Evolutionary conservation across 2,113 vertebrate species (phyloP), one percentile per base, ranked within the genome.

Genomic region (Ptilorrhoa leucosticta): DNA sequence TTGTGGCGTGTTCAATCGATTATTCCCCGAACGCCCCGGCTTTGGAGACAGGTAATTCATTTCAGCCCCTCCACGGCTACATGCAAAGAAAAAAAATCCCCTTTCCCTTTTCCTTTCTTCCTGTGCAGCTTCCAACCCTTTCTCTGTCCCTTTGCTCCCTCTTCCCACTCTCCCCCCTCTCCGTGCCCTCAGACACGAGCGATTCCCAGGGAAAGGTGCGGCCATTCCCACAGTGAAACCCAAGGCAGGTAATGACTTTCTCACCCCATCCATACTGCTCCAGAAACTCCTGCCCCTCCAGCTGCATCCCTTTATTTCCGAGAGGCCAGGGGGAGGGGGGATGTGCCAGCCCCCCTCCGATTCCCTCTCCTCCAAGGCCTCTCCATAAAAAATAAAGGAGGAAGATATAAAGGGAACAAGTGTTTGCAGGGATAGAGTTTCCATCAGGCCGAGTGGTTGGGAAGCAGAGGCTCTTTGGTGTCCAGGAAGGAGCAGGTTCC

Each of bases 241-340:
- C 83, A 95, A 97, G 93, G 95, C 96, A 97, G 95, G 97, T 95
- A 97, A 97, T 95, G 96, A 96, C 93, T 97, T 97, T 97, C 96
- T 95, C 97, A 97, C 96, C 95, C 96, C 96, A 97, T 97, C 95
- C 93, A 96, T 96, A 94, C 79, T n/a, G 80, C 85, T 86, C 87
- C 83, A 92, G 94, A 82, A 85, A 44, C 85, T 45, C 69, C 91
- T 66, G 83, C 85, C 94, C 86, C 86, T 58, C 93, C 94, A 96
- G 97, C 95, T 96, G 97, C 89, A 95, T 95, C 96, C 96, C 64
- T 94, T 96, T 93, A 84, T 89, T 94, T 78, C 10, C 2, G 47
- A 85, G 93, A 84, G 83, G 83, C 75, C 45, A 31, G 33, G 26
- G 54, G 64, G 66, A 57, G n/a, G 60, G 84, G 78, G 83, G 44